A percentile compares a stretch with the other conserved stretches of the same genome.
Evolutionary conservation across 2,888 invertebrate species (phyloP).

Genomic region (Acrobasis suavella): DNA sequence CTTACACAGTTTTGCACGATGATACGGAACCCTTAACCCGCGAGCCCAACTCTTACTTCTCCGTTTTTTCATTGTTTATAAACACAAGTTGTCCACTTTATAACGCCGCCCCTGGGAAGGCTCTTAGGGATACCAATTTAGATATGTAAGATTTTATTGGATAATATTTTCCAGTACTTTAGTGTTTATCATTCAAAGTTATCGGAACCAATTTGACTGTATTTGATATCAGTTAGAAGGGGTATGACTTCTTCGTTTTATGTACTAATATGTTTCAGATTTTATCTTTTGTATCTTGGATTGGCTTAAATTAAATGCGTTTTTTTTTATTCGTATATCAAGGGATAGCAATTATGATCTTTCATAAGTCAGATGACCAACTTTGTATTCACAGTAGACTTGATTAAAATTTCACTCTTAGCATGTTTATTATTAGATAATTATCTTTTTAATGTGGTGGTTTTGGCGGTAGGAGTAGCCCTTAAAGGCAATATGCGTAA

Average conservation of each 20-base stretch:
- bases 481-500: no score
- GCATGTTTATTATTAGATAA: no score
- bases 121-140: constrained; percentile 31
- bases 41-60: neutral
- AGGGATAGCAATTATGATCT: no score
- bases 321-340: no score
- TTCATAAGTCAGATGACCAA: no score
- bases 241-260: constrained; percentile 11
- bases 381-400: no score
- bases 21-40: neutral
- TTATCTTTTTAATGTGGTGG: no score
- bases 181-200: constrained; percentile 17
- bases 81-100: constrained; percentile 1
- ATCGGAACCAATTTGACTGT: constrained; percentile 9
- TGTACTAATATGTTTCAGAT: constrained; percentile 5
- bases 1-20: neutral
- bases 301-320: neutral
- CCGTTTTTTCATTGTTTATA: neutral
- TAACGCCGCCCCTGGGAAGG: neutral
- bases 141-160: constrained; percentile 27
- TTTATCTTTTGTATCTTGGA: neutral
- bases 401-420: no score
- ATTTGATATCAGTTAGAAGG: constrained; percentile 15
- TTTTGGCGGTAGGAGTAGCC: no score
- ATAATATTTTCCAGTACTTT: constrained; percentile 4